Conservation (phyloP, 2,113 vertebrate species). For the Cercopithecus mona region DNA sequence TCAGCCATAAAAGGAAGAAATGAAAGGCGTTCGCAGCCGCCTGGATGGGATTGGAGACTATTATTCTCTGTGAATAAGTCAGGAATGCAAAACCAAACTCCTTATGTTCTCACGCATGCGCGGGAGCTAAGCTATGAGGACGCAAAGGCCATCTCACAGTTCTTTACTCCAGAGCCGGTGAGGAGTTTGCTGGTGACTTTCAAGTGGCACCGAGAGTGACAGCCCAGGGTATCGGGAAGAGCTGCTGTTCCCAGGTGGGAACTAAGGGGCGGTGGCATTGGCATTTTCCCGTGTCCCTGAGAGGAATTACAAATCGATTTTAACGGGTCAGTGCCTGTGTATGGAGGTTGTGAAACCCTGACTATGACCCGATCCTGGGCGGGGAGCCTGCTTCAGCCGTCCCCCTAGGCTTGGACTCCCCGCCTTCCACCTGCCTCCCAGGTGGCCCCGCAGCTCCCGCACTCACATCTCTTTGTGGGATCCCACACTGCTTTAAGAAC, state of each 20-base stretch:
- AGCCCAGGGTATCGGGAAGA: neutral
- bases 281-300: rapidly evolving
- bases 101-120: too few relatives aligned
- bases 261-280: rapidly evolving
- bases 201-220: neutral
- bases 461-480: slow-evolving; percentile 50
- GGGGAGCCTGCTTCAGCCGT: neutral
- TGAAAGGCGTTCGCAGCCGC: rapidly evolving
- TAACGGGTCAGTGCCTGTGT: rapidly evolving
- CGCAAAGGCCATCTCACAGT: too few relatives aligned
- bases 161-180: neutral
- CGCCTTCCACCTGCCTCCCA: neutral
- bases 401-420: rapidly evolving
- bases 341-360: too few relatives aligned
- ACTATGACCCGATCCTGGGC: rapidly evolving
- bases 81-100: too few relatives aligned
- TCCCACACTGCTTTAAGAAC: slow-evolving; percentile 19
- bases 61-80: too few relatives aligned
- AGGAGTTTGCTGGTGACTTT: neutral
- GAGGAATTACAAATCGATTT: rapidly evolving
- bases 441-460: neutral
- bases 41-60: too few relatives aligned
- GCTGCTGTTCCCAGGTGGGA: neutral
- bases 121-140: too few relatives aligned
- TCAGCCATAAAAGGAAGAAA: too few relatives aligned